phyloP scores from a whole-genome alignment of 2,888 invertebrate species.

The Papilio elwesi region DNA sequence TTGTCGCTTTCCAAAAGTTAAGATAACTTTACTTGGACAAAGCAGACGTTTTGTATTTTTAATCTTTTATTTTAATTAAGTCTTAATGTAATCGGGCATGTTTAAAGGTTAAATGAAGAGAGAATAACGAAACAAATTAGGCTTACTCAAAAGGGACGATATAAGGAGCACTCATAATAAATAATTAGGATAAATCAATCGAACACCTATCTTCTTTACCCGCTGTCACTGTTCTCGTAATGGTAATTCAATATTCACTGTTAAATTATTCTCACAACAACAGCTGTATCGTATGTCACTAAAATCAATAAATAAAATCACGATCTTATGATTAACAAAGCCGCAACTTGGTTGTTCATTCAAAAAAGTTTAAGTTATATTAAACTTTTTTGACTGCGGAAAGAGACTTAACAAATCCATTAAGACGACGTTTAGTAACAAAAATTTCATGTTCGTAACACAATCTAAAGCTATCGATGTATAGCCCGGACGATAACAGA shows the following conservation, averaged over 20 bases:
- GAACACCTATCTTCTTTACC: too few species aligned
- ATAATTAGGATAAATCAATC: too few species aligned
- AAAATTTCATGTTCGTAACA: constrained; percentile 61
- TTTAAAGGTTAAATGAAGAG: too few species aligned
- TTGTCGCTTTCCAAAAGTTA: constrained; percentile 45
- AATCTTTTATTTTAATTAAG: constrained; percentile 36
- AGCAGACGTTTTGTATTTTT: constrained; percentile 45
- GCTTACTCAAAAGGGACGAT: too few species aligned
- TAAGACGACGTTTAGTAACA: constrained; percentile 47
- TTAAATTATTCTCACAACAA: too few species aligned
- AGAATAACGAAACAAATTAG: too few species aligned
- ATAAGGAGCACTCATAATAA: too few species aligned
- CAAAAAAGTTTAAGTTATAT: too few species aligned
- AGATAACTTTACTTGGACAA: constrained; percentile 43
- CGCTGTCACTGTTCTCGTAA: too few species aligned
- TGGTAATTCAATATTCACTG: too few species aligned
- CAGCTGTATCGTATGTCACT: too few species aligned
- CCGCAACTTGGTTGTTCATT: neutral
- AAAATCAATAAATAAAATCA: too few species aligned
- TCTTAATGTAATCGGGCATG: constrained; percentile 35
- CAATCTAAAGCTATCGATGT: constrained; percentile 54
- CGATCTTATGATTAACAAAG: neutral
- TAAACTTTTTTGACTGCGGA: constrained; percentile 16
- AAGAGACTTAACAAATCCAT: constrained; percentile 37
- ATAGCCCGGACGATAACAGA: constrained; percentile 62